Evolutionary conservation across 92 coral and sea anemone genomes (phyloP).

Genomic region (Epizoanthus scotinus): DNA sequence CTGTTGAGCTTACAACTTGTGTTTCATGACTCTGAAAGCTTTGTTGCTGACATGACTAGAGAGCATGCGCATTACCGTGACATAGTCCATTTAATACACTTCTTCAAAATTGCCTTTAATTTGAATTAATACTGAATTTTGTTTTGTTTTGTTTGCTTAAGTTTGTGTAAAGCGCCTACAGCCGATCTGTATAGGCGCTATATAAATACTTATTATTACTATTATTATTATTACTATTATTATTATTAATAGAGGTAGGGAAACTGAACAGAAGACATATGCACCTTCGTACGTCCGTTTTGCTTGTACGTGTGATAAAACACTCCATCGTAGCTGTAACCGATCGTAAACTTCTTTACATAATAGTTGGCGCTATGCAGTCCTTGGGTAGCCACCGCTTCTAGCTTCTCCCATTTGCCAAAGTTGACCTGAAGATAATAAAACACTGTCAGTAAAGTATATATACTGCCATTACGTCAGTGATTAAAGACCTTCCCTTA

Average conservation of each 20-base stretch:
- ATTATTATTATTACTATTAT: too few relatives aligned
- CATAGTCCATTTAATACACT: too few relatives aligned
- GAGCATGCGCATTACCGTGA: too few relatives aligned
- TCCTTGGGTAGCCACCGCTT: conserved; percentile 21
- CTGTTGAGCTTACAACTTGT: too few relatives aligned
- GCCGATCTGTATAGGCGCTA: too few relatives aligned
- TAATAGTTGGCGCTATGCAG: background rate
- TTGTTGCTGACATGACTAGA: too few relatives aligned
- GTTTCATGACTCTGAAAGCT: too few relatives aligned
- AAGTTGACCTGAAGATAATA: conserved; percentile 21
- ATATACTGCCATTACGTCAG: background rate
- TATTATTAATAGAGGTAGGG: background rate
- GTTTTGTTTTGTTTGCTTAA: too few relatives aligned
- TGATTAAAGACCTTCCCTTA: background rate
- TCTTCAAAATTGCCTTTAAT: too few relatives aligned
- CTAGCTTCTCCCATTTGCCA: conserved; percentile 24
- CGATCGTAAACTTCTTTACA: background rate
- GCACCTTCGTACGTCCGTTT: conserved; percentile 19
- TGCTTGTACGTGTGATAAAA: conserved; percentile 33
- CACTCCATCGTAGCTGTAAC: conserved; percentile 32
- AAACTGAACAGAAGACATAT: background rate
- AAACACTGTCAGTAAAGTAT: background rate
- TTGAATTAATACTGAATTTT: too few relatives aligned
- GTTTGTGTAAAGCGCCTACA: too few relatives aligned
- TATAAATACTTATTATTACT: too few relatives aligned